Base-by-base conservation (phyloP, 2,797 vertebrate species). In the Myripristis jacobus region DNA sequence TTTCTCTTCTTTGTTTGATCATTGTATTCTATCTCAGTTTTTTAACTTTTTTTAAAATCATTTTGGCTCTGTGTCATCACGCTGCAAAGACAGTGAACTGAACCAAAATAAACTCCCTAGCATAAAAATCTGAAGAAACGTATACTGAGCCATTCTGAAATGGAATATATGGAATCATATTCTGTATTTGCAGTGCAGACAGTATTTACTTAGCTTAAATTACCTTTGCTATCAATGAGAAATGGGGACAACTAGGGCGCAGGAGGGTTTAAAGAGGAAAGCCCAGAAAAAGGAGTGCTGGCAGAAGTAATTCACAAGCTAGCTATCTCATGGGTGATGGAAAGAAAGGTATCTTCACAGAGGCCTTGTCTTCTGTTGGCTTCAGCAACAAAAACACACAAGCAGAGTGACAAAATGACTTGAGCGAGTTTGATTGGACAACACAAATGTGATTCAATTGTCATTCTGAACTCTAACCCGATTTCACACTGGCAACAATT, bases 401-500 rank as follows among this genome's bases (percentile, higher is more conserved):
- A 36, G 25, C 6, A 56, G 31, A 54, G 6, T n/a, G 36, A 53
- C 38, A 15, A 65, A 52, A 69, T 72, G 8, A 16, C 44, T 58
- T 59, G 44, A 19, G 7, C 22, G 48, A 11, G 36, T 81, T 66
- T 44, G 61, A 66, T 60, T 59, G 50, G 73, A 81, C 53, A 53
- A 79, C 64, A 60, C 13, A 67, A 66, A 64, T 73, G 62, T 24
- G 25, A 73, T 61, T 63, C 22, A 19, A 16, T 24, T 73, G 58
- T 66, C 64, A 65, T 57, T 76, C 59, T 70, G 5, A 68, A 70
- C 43, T 62, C 27, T 41, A n/a, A 66, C 75, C 48, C 15, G 13
- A 11, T 68, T 76, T 24, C 66, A 56, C 54, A 43, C n/a, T 12
- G 48, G 41, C 66, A 70, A 59, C 56, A 84, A 73, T 86, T 83